phyloP scores from a whole-genome alignment of 2,113 vertebrate species.

The Erythrolamprus reginae region DNA sequence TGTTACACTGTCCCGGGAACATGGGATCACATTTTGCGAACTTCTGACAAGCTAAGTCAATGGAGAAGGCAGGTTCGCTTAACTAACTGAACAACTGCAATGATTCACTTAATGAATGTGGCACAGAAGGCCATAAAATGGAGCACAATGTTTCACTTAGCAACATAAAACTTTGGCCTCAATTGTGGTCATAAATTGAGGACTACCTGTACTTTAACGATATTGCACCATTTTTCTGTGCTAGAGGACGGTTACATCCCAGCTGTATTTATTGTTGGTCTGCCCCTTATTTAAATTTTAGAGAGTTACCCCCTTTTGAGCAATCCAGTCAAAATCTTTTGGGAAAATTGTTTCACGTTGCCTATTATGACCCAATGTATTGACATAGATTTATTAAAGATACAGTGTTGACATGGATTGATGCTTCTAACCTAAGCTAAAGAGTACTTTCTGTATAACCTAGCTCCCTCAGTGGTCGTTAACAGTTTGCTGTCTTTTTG shows the following conservation, averaged over 20 bases:
- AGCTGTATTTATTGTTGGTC: neutral
- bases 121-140: too few relatives aligned
- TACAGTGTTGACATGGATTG: neutral
- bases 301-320: neutral
- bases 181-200: too few relatives aligned
- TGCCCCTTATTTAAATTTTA: neutral
- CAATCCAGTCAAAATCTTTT: neutral
- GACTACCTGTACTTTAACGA: neutral
- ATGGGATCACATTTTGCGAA: too few relatives aligned
- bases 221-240: neutral
- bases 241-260: neutral
- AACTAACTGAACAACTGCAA: too few relatives aligned
- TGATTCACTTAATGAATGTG: too few relatives aligned
- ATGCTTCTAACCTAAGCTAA: neutral
- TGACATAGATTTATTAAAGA: neutral
- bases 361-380: neutral
- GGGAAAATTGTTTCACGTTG: neutral
- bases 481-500: neutral
- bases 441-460: neutral
- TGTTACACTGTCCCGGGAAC: too few relatives aligned
- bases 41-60: too few relatives aligned
- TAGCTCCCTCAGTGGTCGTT: neutral
- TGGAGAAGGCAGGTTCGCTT: too few relatives aligned
- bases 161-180: too few relatives aligned
- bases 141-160: too few relatives aligned